A percentile compares a stretch with the other conserved stretches of the same genome.
Evolutionary conservation across 2,113 vertebrate genomes (phyloP).

Genomic region (Pyxicephalus adspersus): DNA sequence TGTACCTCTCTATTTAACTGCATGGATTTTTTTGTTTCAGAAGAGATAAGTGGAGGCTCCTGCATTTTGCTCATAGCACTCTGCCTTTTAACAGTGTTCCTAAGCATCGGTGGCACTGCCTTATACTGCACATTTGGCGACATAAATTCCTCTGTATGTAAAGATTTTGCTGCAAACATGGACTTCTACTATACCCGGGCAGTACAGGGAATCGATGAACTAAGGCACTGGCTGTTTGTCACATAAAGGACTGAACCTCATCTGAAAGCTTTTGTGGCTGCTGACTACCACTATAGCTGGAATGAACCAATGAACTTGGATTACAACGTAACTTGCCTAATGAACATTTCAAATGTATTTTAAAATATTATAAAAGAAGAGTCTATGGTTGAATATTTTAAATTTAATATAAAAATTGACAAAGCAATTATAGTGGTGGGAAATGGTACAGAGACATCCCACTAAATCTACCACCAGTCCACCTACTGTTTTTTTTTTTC

Average conservation of each 20-base stretch:
- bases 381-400: slow-evolving; percentile 4
- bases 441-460: not conserved
- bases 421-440: not conserved
- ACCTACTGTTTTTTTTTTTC: slow-evolving; percentile 29
- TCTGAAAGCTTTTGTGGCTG: not conserved
- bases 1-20: no score
- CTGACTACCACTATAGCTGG: not conserved
- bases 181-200: slow-evolving; percentile 85
- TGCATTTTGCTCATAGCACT: slow-evolving; percentile 88
- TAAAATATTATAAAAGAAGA: slow-evolving; percentile 28
- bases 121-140: slow-evolving; percentile 90
- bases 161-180: slow-evolving; percentile 86
- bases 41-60: slow-evolving; percentile 87
- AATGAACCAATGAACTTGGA: not conserved
- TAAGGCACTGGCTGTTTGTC: slow-evolving; percentile 82
- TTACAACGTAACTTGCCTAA: slow-evolving; percentile 3
- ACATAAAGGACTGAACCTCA: slow-evolving; percentile 70
- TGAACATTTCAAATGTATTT: slow-evolving; percentile 16
- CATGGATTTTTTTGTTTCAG: slow-evolving; percentile 67
- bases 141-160: slow-evolving; percentile 86
- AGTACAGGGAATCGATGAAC: slow-evolving; percentile 73
- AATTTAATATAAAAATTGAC: not conserved
- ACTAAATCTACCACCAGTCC: slow-evolving; percentile 4
- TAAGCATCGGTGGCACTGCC: slow-evolving; percentile 91
- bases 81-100: slow-evolving; percentile 89